Conservation (phyloP, 2,797 vertebrate species). For the Serranus cabrilla region DNA sequence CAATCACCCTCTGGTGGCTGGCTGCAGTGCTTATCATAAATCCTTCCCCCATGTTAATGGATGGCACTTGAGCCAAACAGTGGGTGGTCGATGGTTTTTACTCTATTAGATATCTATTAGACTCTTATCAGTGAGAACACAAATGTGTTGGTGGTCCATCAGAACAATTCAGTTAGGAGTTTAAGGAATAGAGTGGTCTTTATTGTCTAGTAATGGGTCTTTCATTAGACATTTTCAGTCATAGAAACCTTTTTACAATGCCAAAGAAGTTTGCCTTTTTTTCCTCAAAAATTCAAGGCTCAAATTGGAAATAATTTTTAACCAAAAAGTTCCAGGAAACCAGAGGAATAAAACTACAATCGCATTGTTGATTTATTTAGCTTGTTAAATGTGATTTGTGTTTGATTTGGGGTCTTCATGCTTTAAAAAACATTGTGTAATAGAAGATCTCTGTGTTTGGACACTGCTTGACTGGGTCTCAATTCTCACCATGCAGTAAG, state of each 20-base stretch:
- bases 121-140: no score
- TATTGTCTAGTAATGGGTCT: neutral
- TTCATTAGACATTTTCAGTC: neutral
- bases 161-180: neutral
- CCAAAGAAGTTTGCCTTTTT: neutral
- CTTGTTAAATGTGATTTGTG: neutral
- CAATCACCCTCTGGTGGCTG: no score
- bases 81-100: no score
- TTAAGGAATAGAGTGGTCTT: neutral
- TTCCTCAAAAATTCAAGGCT: neutral
- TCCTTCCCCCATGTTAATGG: no score
- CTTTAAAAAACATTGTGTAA: neutral
- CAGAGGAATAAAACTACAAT: neutral
- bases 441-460: neutral
- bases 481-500: slow-evolving; percentile 24
- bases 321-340: neutral
- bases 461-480: neutral
- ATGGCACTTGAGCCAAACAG: no score
- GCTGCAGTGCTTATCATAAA: no score
- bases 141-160: neutral
- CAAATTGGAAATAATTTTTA: neutral
- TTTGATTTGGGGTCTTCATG: no score
- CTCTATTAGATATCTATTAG: no score
- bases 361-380: neutral
- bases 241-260: neutral